Base-by-base conservation (phyloP, 2,888 invertebrate species). In the Exocentrus adspersus region DNA sequence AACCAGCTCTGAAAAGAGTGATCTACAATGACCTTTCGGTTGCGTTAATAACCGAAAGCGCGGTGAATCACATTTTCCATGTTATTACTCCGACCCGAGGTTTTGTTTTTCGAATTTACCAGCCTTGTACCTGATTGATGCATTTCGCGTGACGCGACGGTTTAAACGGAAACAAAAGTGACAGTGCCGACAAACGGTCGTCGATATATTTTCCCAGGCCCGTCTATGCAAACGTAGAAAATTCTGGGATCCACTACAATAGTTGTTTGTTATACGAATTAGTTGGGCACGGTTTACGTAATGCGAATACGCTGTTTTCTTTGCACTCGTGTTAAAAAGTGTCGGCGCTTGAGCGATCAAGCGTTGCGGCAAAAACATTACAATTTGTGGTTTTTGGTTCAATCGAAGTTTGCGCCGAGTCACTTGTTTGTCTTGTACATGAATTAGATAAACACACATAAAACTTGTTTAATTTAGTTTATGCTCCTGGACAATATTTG, bases 191-290 rank as follows among this genome's bases (percentile, higher is more conserved):
- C 24, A 48, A 32, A 41, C 12, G 21, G n/a, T 12, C 5, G 37
- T 1, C 10, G 12, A 21, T n/a, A n/a, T 14, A 14, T 42, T 24
- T 54, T 54, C 16, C 54, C 54, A 41, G 12, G 20, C 41, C 14
- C 4, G 37, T 12, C 14, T 6, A 43, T 1, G 28, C 37, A 17
- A 37, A 14, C 24, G 14, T 7, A 41, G 42, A 19, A 24, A 54
- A 42, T 21, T 54, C 14, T 21, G 28, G 43, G 12, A 21, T 43
- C 28, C 20, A 37, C 19, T 37, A 53, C 41, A 53, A 53, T 53
- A 53, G 12, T 9, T 10, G 20, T 53, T 53, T 41, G 41, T 53
- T 53, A n/a, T n/a, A 53, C 41, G 20, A 37, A 41, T 53, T 54
- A 54, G 54, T 28, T 54, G 43, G 43, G 43, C 28, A 43, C 16